phyloP scores from a whole-genome alignment of 2,113 vertebrate species.

The Apteryx mantelli region DNA sequence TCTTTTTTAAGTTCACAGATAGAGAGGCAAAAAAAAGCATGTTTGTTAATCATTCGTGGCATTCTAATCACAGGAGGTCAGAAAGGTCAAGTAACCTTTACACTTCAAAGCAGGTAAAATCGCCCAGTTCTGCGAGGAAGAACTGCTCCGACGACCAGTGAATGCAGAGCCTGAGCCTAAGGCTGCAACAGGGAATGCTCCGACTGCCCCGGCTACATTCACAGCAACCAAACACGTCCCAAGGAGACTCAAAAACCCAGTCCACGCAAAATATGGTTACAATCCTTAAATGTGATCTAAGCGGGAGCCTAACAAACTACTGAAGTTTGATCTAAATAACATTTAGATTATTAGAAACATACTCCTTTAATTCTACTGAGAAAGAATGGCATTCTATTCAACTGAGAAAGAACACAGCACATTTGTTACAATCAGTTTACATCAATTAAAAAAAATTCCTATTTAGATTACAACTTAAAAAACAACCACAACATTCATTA shows the following conservation, averaged over 20 bases:
- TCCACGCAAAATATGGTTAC: background rate
- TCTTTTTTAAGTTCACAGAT: background rate
- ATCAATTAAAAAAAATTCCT: background rate
- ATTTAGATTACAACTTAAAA: background rate
- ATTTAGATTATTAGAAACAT: background rate
- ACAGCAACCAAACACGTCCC: background rate
- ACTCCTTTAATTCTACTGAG: background rate
- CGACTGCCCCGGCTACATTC: background rate
- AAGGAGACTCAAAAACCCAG: background rate
- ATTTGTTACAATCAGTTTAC: background rate
- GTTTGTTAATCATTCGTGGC: constrained; percentile 17
- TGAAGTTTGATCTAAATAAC: background rate
- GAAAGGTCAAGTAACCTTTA: constrained; percentile 37
- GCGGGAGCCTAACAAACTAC: background rate
- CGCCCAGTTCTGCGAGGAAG: background rate
- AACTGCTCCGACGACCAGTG: background rate
- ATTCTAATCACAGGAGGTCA: constrained; percentile 19
- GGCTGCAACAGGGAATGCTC: background rate
- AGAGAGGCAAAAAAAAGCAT: background rate
- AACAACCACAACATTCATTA: background rate
- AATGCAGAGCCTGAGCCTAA: background rate
- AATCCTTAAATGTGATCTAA: background rate
- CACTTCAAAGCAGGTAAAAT: constrained; percentile 30
- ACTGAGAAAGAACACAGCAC: background rate
- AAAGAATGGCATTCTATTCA: background rate